Conservation (phyloP, 2,797 vertebrate species). For the Pelodytes ibericus region DNA sequence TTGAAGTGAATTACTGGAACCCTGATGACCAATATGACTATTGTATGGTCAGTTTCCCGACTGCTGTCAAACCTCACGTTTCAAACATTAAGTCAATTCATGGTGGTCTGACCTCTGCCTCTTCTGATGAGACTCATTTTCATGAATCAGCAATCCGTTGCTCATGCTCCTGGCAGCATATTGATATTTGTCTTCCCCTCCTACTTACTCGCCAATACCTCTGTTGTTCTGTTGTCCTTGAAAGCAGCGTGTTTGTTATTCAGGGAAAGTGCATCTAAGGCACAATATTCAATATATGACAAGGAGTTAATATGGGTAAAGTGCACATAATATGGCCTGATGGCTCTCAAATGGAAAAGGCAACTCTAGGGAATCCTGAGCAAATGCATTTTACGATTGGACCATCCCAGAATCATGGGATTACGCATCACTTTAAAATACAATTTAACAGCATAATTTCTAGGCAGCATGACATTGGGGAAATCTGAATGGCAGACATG, state of each 20-base stretch:
- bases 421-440: no score
- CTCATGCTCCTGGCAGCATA: background rate
- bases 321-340: background rate
- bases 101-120: background rate
- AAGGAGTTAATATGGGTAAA: background rate
- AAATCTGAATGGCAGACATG: no score
- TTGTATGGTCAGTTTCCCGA: no score
- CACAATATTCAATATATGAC: background rate
- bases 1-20: no score
- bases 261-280: background rate
- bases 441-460: no score
- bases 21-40: no score
- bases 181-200: no score
- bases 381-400: slow-evolving; percentile 6
- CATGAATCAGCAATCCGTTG: background rate
- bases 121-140: background rate
- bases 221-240: background rate
- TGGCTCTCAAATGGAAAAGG: background rate
- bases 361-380: background rate
- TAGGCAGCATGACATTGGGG: no score
- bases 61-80: no score
- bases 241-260: background rate
- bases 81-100: no score
- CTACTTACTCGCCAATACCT: background rate
- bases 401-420: background rate